Conservation (phyloP, 2,888 invertebrate species). For the Eristalinus aeneus region DNA sequence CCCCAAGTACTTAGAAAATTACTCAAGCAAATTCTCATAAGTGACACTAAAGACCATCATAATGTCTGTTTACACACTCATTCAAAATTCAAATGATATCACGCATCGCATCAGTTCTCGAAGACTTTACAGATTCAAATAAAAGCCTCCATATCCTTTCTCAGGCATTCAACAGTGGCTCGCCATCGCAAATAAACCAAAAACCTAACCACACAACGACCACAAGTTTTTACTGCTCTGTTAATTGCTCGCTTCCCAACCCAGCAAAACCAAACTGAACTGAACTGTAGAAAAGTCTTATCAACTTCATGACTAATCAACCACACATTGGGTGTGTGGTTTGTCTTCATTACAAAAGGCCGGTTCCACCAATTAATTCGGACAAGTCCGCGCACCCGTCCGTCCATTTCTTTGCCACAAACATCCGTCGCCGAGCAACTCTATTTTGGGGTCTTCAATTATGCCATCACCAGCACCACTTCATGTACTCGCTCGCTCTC, state of each 20-base stretch:
- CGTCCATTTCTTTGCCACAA: constrained; percentile 2
- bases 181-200: background rate
- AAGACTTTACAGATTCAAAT: background rate
- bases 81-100: background rate
- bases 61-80: background rate
- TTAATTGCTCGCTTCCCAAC: background rate
- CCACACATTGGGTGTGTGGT: background rate
- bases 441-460: constrained; percentile 40
- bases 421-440: constrained; percentile 30
- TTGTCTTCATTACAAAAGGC: constrained; percentile 23
- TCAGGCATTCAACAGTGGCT: background rate
- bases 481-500: constrained; percentile 37
- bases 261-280: background rate
- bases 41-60: background rate
- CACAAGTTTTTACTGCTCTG: background rate
- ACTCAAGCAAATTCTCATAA: background rate
- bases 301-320: constrained; percentile 30
- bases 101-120: background rate
- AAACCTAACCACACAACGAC: background rate
- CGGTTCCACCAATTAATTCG: constrained; percentile 27
- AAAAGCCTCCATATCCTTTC: background rate
- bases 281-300: background rate
- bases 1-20: background rate
- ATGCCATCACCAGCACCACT: constrained; percentile 32
- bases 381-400: background rate